A percentile compares a stretch with the other conserved stretches of the same genome.
Conservation (phyloP, 2,888 invertebrate species). For the Spodoptera exigua region DNA sequence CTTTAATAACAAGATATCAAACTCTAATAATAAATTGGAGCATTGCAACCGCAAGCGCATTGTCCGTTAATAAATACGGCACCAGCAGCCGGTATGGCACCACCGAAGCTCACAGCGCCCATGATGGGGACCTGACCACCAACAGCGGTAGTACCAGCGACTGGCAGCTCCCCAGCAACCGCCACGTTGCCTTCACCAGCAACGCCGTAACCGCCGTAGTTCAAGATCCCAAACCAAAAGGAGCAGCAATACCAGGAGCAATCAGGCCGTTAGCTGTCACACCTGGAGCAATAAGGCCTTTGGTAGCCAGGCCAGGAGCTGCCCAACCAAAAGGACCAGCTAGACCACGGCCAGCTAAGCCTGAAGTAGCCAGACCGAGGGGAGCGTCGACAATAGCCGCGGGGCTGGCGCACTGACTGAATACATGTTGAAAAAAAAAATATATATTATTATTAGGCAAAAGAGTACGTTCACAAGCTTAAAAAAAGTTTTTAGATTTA, state of each 20-base stretch:
- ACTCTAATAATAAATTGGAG: not conserved
- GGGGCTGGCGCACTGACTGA: slow-evolving; percentile 37
- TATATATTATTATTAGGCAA: slow-evolving; percentile 12
- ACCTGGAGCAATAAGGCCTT: too few relatives aligned
- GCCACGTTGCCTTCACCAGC: slow-evolving; percentile 62
- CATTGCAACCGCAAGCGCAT: slow-evolving; percentile 56
- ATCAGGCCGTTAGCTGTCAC: too few relatives aligned
- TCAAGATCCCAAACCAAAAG: slow-evolving; percentile 13
- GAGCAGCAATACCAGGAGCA: slow-evolving; percentile 4
- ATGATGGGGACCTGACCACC: slow-evolving; percentile 67
- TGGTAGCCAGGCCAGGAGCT: slow-evolving; percentile 2
- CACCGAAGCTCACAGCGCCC: slow-evolving; percentile 69
- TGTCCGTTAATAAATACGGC: slow-evolving; percentile 67
- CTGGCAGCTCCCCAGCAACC: slow-evolving; percentile 66
- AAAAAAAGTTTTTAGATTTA: too few relatives aligned
- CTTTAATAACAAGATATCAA: too few relatives aligned
- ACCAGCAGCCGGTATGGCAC: slow-evolving; percentile 67
- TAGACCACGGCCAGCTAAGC: slow-evolving; percentile 6
- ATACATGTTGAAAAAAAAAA: slow-evolving; percentile 3
- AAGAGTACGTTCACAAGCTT: too few relatives aligned
- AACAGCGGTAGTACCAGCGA: slow-evolving; percentile 63
- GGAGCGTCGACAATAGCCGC: slow-evolving; percentile 15
- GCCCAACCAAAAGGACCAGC: slow-evolving; percentile 16
- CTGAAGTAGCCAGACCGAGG: slow-evolving; percentile 19
- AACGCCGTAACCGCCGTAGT: slow-evolving; percentile 58